These are phyloP conservation scores for Daboia siamensis DNA, from an alignment of 2,113 vertebrate species.

Conservation along the genomic window DNA sequence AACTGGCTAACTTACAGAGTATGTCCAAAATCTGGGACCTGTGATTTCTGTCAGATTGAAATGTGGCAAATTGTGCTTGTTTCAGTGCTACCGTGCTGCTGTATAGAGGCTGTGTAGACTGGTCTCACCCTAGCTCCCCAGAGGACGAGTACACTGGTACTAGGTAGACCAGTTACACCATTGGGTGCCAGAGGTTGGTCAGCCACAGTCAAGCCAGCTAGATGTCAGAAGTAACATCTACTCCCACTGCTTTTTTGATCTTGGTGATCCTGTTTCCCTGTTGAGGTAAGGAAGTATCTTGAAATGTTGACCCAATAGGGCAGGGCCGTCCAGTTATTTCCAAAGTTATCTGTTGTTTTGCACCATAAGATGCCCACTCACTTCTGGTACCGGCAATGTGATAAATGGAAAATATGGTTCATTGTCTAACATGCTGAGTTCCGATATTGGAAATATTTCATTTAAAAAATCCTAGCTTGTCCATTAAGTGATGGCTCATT, in stretches of 20 bases:
- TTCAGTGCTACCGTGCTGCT: neutral
- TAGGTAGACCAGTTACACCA: neutral
- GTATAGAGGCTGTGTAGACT: neutral
- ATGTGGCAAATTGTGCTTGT: neutral
- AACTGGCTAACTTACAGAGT: neutral
- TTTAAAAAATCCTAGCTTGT: neutral
- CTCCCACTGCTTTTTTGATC: neutral
- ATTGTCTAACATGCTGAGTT: neutral
- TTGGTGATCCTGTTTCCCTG: neutral
- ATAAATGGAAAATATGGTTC: neutral
- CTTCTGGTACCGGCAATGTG: neutral
- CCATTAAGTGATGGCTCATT: too few relatives aligned
- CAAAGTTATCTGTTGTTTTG: neutral
- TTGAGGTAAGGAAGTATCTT: neutral
- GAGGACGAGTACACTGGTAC: neutral
- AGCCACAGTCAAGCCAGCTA: neutral
- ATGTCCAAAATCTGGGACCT: neutral
- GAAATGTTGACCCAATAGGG: neutral
- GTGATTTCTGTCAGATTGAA: neutral
- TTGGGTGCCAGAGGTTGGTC: neutral
- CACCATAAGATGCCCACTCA: neutral
- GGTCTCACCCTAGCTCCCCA: neutral
- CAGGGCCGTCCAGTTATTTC: neutral
- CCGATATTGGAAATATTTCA: neutral
- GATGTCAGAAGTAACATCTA: neutral